These are phyloP conservation scores for Dromaius novaehollandiae DNA, from an alignment of 2,113 vertebrate species.

Conservation along the genomic window DNA sequence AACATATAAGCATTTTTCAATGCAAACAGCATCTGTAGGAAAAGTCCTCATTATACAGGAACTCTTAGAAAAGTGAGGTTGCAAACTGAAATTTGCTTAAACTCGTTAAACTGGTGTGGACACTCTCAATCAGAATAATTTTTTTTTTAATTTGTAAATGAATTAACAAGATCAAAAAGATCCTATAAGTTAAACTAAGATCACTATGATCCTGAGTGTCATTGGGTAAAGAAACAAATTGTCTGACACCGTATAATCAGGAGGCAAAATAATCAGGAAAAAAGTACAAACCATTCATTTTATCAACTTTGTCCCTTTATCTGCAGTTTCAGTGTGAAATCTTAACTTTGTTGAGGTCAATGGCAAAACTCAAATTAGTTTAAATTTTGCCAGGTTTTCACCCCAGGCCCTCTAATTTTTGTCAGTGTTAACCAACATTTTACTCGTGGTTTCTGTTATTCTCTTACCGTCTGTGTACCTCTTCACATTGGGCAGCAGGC, in stretches of 20 bases:
- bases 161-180: not conserved
- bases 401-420: not conserved
- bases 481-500: slow-evolving; percentile 76
- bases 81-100: not conserved
- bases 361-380: not conserved
- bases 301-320: not conserved
- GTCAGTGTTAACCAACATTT: not conserved
- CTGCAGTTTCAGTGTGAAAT: not conserved
- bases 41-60: not conserved
- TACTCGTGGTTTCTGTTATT: not conserved
- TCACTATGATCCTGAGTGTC: not conserved
- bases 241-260: not conserved
- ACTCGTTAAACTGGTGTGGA: not conserved
- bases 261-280: not conserved
- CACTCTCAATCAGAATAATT: not conserved
- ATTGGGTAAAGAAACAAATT: not conserved
- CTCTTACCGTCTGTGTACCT: slow-evolving; percentile 83
- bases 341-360: not conserved
- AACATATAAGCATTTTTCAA: not conserved
- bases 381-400: not conserved
- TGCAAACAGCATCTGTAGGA: not conserved
- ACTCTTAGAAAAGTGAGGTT: not conserved
- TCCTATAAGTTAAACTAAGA: not conserved
- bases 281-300: not conserved
- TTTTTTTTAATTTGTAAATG: not conserved